Conservation (phyloP, 2,797 vertebrate genomes). For the Carapus acus region DNA sequence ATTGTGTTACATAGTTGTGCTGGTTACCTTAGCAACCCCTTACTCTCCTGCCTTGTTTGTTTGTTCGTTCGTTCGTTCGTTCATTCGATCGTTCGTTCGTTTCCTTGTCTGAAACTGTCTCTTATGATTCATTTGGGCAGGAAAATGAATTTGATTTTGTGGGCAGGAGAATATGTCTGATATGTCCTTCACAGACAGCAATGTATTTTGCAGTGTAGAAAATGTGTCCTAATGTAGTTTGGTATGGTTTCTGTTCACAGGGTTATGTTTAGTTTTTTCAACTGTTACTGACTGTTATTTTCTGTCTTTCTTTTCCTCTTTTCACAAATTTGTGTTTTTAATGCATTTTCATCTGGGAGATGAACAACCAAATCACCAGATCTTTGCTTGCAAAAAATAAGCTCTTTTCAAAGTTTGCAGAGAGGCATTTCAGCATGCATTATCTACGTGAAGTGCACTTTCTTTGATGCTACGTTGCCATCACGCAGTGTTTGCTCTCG, state of each 20-base stretch:
- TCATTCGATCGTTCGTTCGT: too few species aligned
- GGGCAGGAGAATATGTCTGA: too few species aligned
- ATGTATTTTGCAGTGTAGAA: too few species aligned
- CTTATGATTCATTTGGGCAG: too few species aligned
- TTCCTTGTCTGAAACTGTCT: too few species aligned
- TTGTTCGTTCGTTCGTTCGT: not conserved
- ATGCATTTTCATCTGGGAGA: not conserved
- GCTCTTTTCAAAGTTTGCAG: constrained; percentile 11
- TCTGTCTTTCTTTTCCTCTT: not conserved
- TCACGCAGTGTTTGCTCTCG: constrained; percentile 28
- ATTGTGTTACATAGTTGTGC: constrained; percentile 28
- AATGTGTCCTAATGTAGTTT: too few species aligned
- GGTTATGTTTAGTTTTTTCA: too few species aligned
- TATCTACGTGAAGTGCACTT: constrained; percentile 21
- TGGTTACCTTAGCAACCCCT: constrained; percentile 60
- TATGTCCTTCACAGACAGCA: too few species aligned
- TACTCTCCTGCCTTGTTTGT: constrained; percentile 38
- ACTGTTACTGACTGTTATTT: not conserved
- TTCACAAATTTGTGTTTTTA: not conserved
- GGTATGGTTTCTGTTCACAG: too few species aligned
- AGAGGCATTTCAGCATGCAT: constrained; percentile 11
- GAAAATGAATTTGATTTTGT: too few species aligned
- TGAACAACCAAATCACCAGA: too few species aligned
- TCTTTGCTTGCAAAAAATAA: too few species aligned
- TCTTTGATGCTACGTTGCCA: constrained; percentile 37